These are phyloP conservation scores for Acanthosepion pharaonis DNA, from an alignment of 2,888 invertebrate genomes.

Conservation along the genomic window DNA sequence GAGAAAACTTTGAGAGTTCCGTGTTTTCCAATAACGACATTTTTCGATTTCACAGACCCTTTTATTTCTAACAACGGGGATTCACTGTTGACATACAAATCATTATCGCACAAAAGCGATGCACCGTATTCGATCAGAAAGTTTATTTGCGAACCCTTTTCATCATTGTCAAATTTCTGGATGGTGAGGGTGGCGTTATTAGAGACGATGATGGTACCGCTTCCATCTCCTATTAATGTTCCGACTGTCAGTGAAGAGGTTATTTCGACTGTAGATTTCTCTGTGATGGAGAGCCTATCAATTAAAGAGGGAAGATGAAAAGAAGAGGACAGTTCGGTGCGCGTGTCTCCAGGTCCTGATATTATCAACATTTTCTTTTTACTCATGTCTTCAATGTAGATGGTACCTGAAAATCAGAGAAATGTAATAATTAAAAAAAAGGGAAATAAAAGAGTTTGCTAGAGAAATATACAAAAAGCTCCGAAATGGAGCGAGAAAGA, in stretches of 20 bases:
- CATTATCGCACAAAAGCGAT: slow-evolving; percentile 50
- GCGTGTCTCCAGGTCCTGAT: background rate
- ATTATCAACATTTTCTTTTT: background rate
- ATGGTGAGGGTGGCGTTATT: slow-evolving; percentile 49
- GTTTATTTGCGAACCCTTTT: slow-evolving; percentile 54
- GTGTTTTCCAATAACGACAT: slow-evolving; percentile 54
- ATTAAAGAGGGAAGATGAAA: slow-evolving; percentile 51
- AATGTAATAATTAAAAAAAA: background rate
- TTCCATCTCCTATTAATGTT: slow-evolving; percentile 53
- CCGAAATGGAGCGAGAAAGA: no score
- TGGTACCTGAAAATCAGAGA: background rate
- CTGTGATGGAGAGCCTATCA: slow-evolving; percentile 51
- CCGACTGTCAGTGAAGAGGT: slow-evolving; percentile 51
- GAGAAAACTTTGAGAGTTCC: background rate
- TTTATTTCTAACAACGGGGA: slow-evolving; percentile 50
- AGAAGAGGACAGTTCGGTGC: background rate
- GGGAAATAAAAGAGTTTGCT: background rate
- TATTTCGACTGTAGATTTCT: slow-evolving; percentile 55
- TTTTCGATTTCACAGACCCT: slow-evolving; percentile 48
- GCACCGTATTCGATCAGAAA: slow-evolving; percentile 53
- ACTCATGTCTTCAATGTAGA: background rate
- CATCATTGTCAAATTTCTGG: slow-evolving; percentile 47
- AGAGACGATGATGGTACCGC: slow-evolving; percentile 49
- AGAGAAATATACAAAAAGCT: no score
- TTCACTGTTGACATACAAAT: slow-evolving; percentile 50